Percentiles rank a stretch among this genome's conserved stretches.
These are phyloP conservation scores for Anneissia japonica DNA, from an alignment of 35 echinoderm and acorn worm genomes.

Conservation along the genomic window DNA sequence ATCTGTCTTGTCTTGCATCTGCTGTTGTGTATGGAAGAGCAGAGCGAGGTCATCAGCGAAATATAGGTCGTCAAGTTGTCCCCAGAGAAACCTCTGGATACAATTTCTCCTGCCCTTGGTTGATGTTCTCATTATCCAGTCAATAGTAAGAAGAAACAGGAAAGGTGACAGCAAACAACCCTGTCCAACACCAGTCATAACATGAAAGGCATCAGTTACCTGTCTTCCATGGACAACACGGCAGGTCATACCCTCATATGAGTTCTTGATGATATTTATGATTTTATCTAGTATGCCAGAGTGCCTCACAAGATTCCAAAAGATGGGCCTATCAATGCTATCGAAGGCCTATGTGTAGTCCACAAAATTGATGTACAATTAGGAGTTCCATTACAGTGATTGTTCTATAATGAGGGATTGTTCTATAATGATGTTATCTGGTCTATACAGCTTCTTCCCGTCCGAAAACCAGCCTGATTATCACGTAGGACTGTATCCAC, in stretches of 20 bases:
- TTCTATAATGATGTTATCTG: neutral
- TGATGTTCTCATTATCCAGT: constrained; percentile 3
- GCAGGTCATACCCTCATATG: constrained; percentile 2
- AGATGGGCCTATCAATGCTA: neutral
- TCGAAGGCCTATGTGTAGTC: neutral
- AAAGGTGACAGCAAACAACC: neutral
- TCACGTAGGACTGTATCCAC: neutral
- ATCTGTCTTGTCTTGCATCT: neutral
- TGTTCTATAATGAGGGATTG: neutral
- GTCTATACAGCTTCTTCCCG: neutral
- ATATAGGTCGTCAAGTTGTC: neutral
- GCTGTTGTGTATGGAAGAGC: constrained; percentile 1
- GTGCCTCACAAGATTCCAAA: too few relatives aligned
- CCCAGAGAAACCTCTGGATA: neutral
- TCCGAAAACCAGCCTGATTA: neutral
- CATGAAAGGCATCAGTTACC: neutral
- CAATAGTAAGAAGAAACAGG: constrained; percentile 3
- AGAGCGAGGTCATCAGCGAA: neutral
- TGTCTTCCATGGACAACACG: neutral
- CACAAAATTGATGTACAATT: neutral
- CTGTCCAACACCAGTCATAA: neutral
- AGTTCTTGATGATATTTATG: too few relatives aligned
- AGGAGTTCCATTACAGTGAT: neutral
- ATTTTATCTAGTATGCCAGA: too few relatives aligned
- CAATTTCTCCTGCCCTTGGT: neutral